These are phyloP conservation scores for Pomacea maculata DNA, from an alignment of 1,140 invertebrate genomes.

Conservation along the genomic window DNA sequence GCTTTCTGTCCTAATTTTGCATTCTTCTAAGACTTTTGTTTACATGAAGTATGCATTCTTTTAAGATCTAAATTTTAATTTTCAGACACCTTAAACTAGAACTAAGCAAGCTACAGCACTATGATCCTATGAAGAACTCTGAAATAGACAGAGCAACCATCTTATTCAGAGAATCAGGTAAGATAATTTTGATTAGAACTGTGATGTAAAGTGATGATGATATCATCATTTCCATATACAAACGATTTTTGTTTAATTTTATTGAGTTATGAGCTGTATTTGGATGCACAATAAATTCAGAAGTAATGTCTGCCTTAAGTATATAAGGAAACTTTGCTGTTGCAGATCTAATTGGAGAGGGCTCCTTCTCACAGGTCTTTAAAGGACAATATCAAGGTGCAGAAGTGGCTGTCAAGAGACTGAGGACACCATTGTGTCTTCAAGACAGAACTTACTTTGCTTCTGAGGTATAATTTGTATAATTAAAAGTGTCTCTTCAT, in stretches of 20 bases:
- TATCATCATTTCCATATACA: not conserved
- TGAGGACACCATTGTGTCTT: conserved; percentile 47
- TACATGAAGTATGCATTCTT: not conserved
- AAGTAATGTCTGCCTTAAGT: not conserved
- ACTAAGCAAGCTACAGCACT: conserved; percentile 32
- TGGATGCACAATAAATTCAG: not conserved
- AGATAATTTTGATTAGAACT: not conserved
- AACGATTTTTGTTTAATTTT: not conserved
- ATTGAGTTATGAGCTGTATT: not conserved
- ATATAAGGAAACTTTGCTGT: not conserved
- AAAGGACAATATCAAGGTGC: conserved; percentile 51
- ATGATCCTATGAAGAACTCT: conserved; percentile 45
- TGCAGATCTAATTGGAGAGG: conserved; percentile 58
- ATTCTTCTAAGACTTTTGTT: not conserved
- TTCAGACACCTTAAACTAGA: conserved; percentile 47
- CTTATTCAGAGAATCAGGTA: conserved; percentile 46
- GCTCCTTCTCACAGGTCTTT: conserved; percentile 57
- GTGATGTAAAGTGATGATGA: too few species aligned
- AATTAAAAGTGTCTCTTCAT: not conserved
- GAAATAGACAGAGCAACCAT: conserved; percentile 49
- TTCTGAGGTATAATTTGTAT: conserved; percentile 48
- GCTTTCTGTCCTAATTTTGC: not conserved
- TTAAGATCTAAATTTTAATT: conserved; percentile 15
- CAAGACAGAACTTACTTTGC: conserved; percentile 60
- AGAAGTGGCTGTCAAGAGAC: conserved; percentile 57